Evolutionary conservation across 2,797 vertebrate species (phyloP), one percentile per base, ranked within the genome.

Genomic region (Sternarchorhynchus goeldii): DNA sequence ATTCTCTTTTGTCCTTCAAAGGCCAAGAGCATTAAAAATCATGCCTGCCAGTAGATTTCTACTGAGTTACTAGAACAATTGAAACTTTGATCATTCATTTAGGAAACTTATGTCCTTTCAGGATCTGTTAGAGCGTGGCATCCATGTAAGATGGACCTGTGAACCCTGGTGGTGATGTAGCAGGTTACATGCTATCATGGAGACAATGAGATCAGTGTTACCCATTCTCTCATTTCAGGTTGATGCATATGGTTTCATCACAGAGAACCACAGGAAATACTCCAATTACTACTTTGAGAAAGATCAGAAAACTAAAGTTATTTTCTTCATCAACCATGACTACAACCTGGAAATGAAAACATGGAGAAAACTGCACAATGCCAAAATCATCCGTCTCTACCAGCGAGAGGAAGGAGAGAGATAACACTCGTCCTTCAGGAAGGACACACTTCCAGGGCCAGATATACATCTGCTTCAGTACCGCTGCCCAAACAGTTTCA

Each of bases 161-260:
- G 34, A 36, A 25, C 25, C 25, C 25, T 25, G 1, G 0, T 25
- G 25, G 25, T 56, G n/a, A 18, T 21, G 32, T 58, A 10, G 57
- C 8, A 14, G 25, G 25, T 25, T 25, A 25, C 25, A 25, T 25
- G 25, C 25, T 25, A 1, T 25, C 25, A 25, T 25, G 2, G 3
- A 18, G 17, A 31, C 2, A 7, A 10, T 75, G 29, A 8, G 2
- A 67, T 1, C 16, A 18, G 60, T 62, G 16, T 10, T 59, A 7
- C 20, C 32, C 32, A 31, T 56, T 4, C n/a, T 34, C 25, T 8
- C 53, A 1, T 68, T 60, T 1, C 36, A 90, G 86, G 86, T 89
- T 10, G 83, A 53, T 31, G 86, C 78, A 17, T 89, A 88, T 3
- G 86, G 86, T 6, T 88, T 83, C 60, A 78, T 86, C 31, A 87